Percentiles rank a stretch among this genome's conserved stretches.
Conservation (phyloP, 2,888 invertebrate species). For the Mantis religiosa region DNA sequence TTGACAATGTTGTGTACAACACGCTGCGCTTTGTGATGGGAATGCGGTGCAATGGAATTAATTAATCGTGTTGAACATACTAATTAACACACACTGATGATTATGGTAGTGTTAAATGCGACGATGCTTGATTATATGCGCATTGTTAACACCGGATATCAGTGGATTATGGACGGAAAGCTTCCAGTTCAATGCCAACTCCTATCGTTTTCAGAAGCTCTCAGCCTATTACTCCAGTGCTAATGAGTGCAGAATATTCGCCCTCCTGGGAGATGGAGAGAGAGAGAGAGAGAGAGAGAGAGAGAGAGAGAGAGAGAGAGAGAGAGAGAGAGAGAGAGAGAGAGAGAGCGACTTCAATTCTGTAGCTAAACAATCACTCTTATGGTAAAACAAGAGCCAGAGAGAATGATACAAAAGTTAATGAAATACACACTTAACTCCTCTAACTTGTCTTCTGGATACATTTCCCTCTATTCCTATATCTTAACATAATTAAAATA, state of each 20-base stretch:
- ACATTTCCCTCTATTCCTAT: too few species aligned
- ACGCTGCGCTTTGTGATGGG: background rate
- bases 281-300: too few species aligned
- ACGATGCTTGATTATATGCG: background rate
- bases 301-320: too few species aligned
- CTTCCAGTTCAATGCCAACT: background rate
- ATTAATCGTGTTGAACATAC: background rate
- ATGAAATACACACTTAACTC: too few species aligned
- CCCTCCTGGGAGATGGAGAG: too few species aligned
- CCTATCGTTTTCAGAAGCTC: background rate
- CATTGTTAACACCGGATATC: background rate
- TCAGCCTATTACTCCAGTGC: background rate
- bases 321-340: too few species aligned
- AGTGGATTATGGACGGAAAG: background rate
- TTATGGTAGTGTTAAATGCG: background rate
- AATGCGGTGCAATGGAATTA: background rate
- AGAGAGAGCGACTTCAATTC: too few species aligned
- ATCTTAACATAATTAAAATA: too few species aligned
- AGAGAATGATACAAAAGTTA: too few species aligned
- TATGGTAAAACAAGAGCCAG: too few species aligned
- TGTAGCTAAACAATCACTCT: too few species aligned
- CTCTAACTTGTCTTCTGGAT: too few species aligned
- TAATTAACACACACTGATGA: background rate
- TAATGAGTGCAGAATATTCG: background rate
- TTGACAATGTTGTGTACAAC: background rate